phyloP scores from a whole-genome alignment of 2,888 invertebrate species.

The Drosophila rellima region DNA sequence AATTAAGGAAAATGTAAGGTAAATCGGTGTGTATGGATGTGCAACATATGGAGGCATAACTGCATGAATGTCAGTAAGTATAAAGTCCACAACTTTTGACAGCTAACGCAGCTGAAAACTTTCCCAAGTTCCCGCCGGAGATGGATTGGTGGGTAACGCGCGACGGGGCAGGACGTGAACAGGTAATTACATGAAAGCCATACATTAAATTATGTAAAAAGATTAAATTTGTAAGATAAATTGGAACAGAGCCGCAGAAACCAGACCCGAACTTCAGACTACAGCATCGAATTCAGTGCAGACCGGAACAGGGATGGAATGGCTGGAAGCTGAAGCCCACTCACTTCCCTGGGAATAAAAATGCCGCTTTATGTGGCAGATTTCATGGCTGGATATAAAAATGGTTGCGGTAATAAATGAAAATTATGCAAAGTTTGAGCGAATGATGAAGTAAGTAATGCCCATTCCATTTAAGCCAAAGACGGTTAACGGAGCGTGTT shows the following conservation, averaged over 20 bases:
- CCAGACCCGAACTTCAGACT: not conserved
- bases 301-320: constrained; percentile 51
- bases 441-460: constrained; percentile 76
- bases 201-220: constrained; percentile 78
- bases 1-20: constrained; percentile 20
- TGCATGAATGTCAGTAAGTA: constrained; percentile 5
- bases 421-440: constrained; percentile 79
- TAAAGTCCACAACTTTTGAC: constrained; percentile 50
- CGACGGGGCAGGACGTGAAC: constrained; percentile 27
- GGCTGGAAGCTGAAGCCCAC: constrained; percentile 18
- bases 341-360: constrained; percentile 72
- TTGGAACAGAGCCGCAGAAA: constrained; percentile 49
- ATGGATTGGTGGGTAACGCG: constrained; percentile 19
- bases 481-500: constrained; percentile 79
- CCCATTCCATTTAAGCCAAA: constrained; percentile 64
- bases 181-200: constrained; percentile 79
- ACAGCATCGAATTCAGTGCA: constrained; percentile 11
- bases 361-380: constrained; percentile 59
- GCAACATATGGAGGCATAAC: constrained; percentile 18
- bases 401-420: constrained; percentile 77
- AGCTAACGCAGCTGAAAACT: constrained; percentile 59
- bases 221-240: constrained; percentile 81
- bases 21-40: constrained; percentile 3
- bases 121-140: constrained; percentile 53
- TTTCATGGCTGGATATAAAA: constrained; percentile 67